Conservation (phyloP, 2,113 vertebrate genomes). For the Illadopsis cleaveri region DNA sequence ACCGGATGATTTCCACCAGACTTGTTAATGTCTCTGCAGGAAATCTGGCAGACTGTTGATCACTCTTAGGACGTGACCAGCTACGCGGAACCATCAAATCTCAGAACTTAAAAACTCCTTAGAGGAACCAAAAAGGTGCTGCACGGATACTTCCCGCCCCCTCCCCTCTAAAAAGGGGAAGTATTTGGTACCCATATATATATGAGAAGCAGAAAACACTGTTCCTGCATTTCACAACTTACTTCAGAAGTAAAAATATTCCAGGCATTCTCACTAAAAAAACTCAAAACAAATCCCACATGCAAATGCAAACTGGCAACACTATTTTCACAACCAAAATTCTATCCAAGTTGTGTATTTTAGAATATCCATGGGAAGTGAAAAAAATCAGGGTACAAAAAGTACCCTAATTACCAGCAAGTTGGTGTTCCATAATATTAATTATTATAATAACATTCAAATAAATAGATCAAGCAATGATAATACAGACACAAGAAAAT, state of each 20-base stretch:
- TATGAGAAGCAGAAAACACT: not conserved
- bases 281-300: not conserved
- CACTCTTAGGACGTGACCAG: not conserved
- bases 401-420: not conserved
- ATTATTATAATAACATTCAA: not conserved
- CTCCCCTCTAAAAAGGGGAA: not conserved
- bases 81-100: not conserved
- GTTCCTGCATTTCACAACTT: not conserved
- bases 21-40: slow-evolving; percentile 16
- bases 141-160: no score
- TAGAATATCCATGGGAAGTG: not conserved
- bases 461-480: not conserved
- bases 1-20: not conserved
- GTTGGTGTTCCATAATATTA: not conserved
- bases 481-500: not conserved
- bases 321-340: not conserved
- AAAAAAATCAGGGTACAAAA: not conserved
- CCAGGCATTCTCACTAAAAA: not conserved
- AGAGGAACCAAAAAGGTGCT: not conserved
- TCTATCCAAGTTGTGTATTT: not conserved
- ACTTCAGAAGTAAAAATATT: not conserved
- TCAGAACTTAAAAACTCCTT: not conserved
- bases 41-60: slow-evolving; percentile 52
- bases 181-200: not conserved
- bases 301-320: not conserved